Percentiles rank a stretch among this genome's conserved stretches.
Evolutionary conservation across 2,888 invertebrate genomes (phyloP).

Genomic region (Phengaris alcon): DNA sequence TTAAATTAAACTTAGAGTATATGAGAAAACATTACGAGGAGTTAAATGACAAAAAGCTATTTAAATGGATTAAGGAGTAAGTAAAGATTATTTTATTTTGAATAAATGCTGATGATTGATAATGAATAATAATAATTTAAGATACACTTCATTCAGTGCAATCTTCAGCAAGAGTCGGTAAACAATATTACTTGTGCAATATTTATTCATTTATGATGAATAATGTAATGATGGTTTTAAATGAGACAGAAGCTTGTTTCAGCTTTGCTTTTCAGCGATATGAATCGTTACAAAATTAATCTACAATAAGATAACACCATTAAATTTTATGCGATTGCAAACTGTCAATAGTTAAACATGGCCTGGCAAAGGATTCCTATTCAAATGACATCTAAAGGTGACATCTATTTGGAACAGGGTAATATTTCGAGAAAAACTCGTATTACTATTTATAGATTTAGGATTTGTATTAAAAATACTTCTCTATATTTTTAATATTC

Average conservation of each 20-base stretch:
- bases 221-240: constrained; percentile 17
- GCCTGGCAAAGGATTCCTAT: background rate
- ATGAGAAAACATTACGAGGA: background rate
- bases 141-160: background rate
- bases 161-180: background rate
- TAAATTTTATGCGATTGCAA: background rate
- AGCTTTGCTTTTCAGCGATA: constrained; percentile 17
- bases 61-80: background rate
- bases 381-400: background rate
- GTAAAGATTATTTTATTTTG: background rate
- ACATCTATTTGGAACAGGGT: constrained; percentile 14
- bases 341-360: background rate
- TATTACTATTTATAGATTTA: background rate
- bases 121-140: background rate
- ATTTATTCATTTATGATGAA: background rate
- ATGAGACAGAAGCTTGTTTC: constrained; percentile 12
- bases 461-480: background rate
- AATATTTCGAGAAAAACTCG: background rate
- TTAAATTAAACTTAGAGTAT: constrained; percentile 5
- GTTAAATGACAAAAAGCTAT: background rate
- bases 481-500: too few species aligned
- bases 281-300: background rate
- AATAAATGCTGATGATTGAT: background rate
- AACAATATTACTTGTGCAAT: background rate
- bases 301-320: background rate